phyloP scores from a whole-genome alignment of 2,113 vertebrate genomes.

The Pelobates fuscus region DNA sequence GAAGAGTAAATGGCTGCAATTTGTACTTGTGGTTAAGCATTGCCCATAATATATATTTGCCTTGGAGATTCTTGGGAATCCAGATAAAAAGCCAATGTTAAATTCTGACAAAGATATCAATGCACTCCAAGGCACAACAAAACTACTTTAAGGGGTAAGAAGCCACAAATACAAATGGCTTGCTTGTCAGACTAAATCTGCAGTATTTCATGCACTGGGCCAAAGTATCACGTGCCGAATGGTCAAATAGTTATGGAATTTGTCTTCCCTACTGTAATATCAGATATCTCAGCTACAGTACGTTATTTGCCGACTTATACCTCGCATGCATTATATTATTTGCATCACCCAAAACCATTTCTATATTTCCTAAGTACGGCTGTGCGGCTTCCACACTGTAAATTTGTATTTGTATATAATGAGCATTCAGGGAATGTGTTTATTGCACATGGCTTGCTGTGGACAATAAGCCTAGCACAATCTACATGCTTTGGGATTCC shows the following conservation, averaged over 20 bases:
- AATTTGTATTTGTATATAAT: background rate
- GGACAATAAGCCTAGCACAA: background rate
- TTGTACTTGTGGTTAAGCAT: slow-evolving; percentile 46
- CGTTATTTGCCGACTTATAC: too few species aligned
- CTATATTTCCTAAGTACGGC: too few species aligned
- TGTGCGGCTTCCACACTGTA: too few species aligned
- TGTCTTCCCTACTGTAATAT: too few species aligned
- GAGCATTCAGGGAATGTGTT: background rate
- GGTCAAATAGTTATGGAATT: too few species aligned
- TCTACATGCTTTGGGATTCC: background rate
- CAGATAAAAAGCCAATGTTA: slow-evolving; percentile 5
- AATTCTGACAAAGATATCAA: slow-evolving; percentile 4
- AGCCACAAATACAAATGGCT: too few species aligned
- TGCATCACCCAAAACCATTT: too few species aligned
- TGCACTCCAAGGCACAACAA: background rate
- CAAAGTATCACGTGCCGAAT: too few species aligned
- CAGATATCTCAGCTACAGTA: too few species aligned
- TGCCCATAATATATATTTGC: slow-evolving; percentile 40
- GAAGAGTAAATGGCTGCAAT: slow-evolving; percentile 46
- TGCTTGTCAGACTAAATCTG: too few species aligned
- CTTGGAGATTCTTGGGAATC: slow-evolving; percentile 39
- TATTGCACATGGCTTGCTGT: background rate
- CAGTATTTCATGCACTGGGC: too few species aligned
- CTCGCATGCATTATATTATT: too few species aligned
- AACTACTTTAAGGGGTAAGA: background rate